These are phyloP conservation scores for Sparidentex hasta DNA, from an alignment of 2,797 vertebrate species.

Conservation along the genomic window DNA sequence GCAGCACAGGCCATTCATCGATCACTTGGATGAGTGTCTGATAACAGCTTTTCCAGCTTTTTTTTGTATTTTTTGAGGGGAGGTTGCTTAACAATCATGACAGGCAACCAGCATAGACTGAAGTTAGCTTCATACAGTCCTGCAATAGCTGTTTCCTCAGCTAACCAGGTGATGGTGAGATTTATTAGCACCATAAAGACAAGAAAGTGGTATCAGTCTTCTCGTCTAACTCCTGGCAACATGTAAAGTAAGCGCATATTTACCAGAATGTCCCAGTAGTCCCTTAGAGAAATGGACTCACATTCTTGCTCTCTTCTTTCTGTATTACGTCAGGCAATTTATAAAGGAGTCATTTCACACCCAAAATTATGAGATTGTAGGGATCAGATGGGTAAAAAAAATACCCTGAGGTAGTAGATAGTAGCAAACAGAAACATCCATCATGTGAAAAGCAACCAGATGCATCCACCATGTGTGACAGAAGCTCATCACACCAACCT, in stretches of 20 bases:
- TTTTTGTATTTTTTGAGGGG: no score
- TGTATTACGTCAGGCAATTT: constrained; percentile 14
- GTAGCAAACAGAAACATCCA: constrained; percentile 30
- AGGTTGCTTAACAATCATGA: not conserved
- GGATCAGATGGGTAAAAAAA: not conserved
- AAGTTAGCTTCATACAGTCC: not conserved
- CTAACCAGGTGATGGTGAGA: not conserved
- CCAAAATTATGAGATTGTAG: not conserved
- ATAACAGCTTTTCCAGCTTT: not conserved
- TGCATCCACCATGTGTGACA: not conserved
- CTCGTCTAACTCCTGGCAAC: not conserved
- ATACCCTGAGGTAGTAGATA: not conserved
- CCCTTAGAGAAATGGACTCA: not conserved
- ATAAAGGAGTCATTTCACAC: constrained; percentile 15
- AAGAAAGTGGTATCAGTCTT: not conserved
- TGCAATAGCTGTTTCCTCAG: not conserved
- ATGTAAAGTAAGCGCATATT: not conserved
- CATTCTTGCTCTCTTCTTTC: constrained; percentile 1
- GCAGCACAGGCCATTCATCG: not conserved
- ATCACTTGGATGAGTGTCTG: not conserved
- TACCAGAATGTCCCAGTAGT: not conserved
- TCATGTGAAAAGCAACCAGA: constrained; percentile 29
- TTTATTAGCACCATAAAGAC: not conserved
- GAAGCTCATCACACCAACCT: constrained; percentile 3
- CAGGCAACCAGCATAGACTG: not conserved